These are phyloP conservation scores for Seira musarum DNA, from an alignment of 2,888 invertebrate species.

Conservation along the genomic window DNA sequence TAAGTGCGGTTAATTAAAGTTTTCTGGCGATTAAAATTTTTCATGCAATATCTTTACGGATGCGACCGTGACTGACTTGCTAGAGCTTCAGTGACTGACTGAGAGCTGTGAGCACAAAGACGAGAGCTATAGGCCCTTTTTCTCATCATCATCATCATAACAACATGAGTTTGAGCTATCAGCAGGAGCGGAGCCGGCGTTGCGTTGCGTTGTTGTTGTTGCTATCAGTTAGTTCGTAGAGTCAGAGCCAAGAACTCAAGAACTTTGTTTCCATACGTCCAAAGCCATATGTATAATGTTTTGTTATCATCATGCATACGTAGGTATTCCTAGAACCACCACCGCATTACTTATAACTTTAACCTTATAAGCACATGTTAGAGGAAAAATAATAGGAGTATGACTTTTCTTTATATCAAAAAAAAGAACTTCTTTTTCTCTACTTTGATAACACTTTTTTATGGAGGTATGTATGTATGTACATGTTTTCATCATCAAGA, in stretches of 20 bases:
- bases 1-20: neutral
- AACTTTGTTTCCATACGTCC: constrained; percentile 8
- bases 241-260: too few species aligned
- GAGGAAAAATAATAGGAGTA: neutral
- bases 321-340: constrained; percentile 16
- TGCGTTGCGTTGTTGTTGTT: constrained; percentile 55
- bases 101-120: constrained; percentile 51
- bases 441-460: too few species aligned
- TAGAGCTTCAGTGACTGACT: constrained; percentile 53
- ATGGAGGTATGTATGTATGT: neutral
- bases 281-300: constrained; percentile 40
- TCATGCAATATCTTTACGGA: neutral
- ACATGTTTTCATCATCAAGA: constrained; percentile 38
- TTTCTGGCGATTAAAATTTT: neutral
- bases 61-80: constrained; percentile 47
- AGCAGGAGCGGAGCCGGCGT: constrained; percentile 61
- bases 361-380: neutral
- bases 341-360: neutral
- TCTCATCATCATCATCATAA: constrained; percentile 45
- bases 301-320: constrained; percentile 30
- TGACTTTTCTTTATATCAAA: neutral
- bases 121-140: constrained; percentile 48
- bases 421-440: too few species aligned
- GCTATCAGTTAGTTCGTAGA: neutral
- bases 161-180: constrained; percentile 50